These are phyloP conservation scores for Vimba vimba DNA, from an alignment of 2,113 vertebrate genomes.

Conservation along the genomic window DNA sequence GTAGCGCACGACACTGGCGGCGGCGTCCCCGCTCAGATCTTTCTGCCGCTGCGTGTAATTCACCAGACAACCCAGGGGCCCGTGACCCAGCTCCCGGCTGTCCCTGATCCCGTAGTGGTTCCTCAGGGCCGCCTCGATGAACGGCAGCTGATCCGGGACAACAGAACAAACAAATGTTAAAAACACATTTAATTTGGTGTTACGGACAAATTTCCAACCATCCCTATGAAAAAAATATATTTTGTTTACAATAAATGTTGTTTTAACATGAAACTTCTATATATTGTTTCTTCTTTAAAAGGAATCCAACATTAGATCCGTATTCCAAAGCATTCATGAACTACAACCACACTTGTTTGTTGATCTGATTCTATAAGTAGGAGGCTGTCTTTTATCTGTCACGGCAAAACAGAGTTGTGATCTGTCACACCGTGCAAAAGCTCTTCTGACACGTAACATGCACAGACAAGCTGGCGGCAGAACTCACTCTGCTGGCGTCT, in stretches of 20 bases:
- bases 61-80: slow-evolving; percentile 67
- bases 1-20: slow-evolving; percentile 67
- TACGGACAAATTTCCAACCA: too few species aligned
- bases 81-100: slow-evolving; percentile 75
- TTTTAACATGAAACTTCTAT: too few species aligned
- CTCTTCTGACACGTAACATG: background rate
- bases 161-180: background rate
- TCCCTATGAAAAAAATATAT: too few species aligned
- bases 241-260: too few species aligned
- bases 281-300: too few species aligned
- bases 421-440: background rate
- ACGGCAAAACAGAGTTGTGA: background rate
- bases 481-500: slow-evolving; percentile 71
- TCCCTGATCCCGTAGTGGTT: slow-evolving; percentile 73
- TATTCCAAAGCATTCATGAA: background rate
- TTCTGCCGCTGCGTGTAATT: slow-evolving; percentile 68
- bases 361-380: background rate
- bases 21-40: slow-evolving; percentile 54
- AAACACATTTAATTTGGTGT: too few species aligned
- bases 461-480: background rate
- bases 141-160: slow-evolving; percentile 64
- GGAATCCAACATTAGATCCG: too few species aligned
- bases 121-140: slow-evolving; percentile 73
- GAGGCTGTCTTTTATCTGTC: background rate
- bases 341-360: background rate